These are phyloP conservation scores for Zoanthus solanderi DNA, from an alignment of 92 coral and sea anemone species.

Conservation along the genomic window DNA sequence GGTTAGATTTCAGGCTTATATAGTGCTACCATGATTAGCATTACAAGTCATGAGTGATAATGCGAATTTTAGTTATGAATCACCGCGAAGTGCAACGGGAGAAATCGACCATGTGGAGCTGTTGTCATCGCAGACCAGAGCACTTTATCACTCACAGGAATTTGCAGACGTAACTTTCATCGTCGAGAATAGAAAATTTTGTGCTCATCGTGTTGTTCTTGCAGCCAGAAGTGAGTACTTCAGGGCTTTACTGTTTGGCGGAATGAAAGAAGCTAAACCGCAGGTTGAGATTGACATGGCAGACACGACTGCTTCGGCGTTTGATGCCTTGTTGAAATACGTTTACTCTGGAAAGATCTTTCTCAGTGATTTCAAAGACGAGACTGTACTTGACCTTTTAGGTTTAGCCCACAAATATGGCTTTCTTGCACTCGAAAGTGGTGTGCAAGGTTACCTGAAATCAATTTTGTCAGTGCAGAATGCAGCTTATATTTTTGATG, in stretches of 20 bases:
- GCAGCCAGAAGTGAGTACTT: slow-evolving; percentile 98
- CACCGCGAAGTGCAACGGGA: slow-evolving; percentile 67
- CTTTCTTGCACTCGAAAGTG: slow-evolving; percentile 96
- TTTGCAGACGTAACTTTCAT: slow-evolving; percentile 93
- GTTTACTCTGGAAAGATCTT: slow-evolving; percentile 92
- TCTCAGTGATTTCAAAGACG: slow-evolving; percentile 80
- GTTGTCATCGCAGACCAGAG: slow-evolving; percentile 91
- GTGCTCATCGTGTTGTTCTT: slow-evolving; percentile 87
- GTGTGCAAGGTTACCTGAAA: slow-evolving; percentile 91
- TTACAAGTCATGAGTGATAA: slow-evolving; percentile 79
- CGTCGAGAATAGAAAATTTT: slow-evolving; percentile 84
- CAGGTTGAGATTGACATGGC: slow-evolving; percentile 83
- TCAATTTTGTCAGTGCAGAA: slow-evolving; percentile 80
- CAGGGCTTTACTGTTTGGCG: slow-evolving; percentile 94
- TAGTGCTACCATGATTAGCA: not conserved
- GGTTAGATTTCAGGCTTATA: not conserved
- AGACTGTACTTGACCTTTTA: slow-evolving; percentile 83
- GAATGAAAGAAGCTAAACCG: slow-evolving; percentile 98
- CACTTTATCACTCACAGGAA: slow-evolving; percentile 85
- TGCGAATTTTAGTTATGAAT: slow-evolving; percentile 70
- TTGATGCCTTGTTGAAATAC: slow-evolving; percentile 84
- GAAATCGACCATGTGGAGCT: slow-evolving; percentile 98
- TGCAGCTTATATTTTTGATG: slow-evolving; percentile 85
- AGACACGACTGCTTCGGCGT: slow-evolving; percentile 88
- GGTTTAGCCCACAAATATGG: slow-evolving; percentile 98